Percentiles rank a stretch among this genome's conserved stretches.
Conservation (phyloP, 2,797 vertebrate species). For the Macrochelys suwanniensis region DNA sequence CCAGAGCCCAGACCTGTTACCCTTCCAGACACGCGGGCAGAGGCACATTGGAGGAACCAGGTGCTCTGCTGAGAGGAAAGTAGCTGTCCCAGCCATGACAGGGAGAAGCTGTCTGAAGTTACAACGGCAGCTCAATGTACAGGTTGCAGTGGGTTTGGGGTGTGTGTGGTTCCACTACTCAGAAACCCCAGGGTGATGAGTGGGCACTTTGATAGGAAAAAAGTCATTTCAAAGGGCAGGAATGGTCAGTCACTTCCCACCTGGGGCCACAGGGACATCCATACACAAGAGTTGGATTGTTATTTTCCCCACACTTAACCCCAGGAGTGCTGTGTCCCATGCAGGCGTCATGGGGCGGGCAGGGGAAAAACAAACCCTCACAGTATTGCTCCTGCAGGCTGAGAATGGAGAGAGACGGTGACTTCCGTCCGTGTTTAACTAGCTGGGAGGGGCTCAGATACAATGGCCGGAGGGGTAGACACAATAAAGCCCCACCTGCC, state of each 20-base stretch:
- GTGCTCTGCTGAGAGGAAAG: no score
- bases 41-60: neutral
- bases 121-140: neutral
- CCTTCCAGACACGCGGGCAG: neutral
- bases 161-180: neutral
- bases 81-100: no score
- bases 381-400: neutral
- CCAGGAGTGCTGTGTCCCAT: neutral
- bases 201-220: neutral
- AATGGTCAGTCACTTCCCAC: no score
- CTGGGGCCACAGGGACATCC: neutral
- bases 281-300: neutral
- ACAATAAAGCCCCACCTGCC: neutral
- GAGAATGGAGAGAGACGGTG: neutral
- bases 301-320: neutral
- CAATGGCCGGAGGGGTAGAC: neutral
- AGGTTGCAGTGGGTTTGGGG: neutral
- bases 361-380: neutral
- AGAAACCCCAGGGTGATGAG: fast-evolving
- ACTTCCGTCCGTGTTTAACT: neutral
- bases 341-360: neutral
- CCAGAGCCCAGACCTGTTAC: neutral
- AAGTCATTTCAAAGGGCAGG: neutral
- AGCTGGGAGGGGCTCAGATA: neutral
- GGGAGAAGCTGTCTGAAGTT: neutral